These are phyloP conservation scores for Cinclus cinclus DNA, from an alignment of 2,113 vertebrate species.

Conservation along the genomic window DNA sequence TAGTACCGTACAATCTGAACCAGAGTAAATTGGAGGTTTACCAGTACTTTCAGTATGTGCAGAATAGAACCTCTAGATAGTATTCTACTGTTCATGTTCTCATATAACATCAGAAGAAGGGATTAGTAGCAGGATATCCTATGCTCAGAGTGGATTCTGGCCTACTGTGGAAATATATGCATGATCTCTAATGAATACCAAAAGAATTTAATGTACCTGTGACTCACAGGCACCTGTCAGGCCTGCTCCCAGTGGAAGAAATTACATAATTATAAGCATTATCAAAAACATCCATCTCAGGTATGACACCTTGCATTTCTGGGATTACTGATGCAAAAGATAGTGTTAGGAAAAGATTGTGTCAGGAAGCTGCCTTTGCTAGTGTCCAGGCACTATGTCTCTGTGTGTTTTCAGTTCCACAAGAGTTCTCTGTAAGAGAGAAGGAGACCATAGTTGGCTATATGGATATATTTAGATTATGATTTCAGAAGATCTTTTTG, in stretches of 20 bases:
- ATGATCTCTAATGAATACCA: not conserved
- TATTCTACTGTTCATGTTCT: not conserved
- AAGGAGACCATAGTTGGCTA: not conserved
- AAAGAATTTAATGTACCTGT: not conserved
- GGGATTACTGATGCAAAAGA: not conserved
- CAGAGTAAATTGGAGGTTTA: not conserved
- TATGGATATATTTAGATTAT: not conserved
- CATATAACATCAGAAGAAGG: not conserved
- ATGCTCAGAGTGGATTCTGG: not conserved
- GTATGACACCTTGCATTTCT: not conserved
- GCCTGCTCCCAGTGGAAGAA: not conserved
- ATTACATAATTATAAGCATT: conserved; percentile 12
- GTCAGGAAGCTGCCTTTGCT: not conserved
- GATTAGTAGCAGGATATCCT: not conserved
- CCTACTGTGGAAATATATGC: not conserved
- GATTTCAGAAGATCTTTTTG: not conserved
- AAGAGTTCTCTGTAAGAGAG: not conserved
- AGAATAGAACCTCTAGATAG: not conserved
- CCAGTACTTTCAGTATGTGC: not conserved
- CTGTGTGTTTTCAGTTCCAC: not conserved
- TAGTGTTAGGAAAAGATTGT: not conserved
- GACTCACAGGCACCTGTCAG: conserved; percentile 4
- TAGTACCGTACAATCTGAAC: not conserved
- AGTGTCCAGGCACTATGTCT: not conserved
- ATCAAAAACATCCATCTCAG: not conserved